Percentiles rank a stretch among this genome's conserved stretches.
Evolutionary conservation across 2,888 invertebrate genomes (phyloP).

Genomic region (Mythimna pallens): DNA sequence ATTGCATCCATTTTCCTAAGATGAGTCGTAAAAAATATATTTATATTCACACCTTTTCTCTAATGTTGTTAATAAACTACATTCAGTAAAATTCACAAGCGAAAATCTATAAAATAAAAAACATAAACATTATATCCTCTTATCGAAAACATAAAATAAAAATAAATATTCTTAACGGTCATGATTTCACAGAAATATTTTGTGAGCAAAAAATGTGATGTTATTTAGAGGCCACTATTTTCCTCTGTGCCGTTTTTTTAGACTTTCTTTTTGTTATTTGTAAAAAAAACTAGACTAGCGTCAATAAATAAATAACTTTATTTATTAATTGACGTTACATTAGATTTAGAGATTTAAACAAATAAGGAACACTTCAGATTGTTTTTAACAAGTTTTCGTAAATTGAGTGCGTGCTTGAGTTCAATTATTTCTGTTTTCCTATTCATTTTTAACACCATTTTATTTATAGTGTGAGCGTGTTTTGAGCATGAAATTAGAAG

Average conservation of each 20-base stretch:
- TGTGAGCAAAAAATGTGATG: not conserved
- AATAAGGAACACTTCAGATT: constrained; percentile 38
- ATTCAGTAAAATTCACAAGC: not conserved
- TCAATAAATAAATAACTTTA: constrained; percentile 1
- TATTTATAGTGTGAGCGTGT: constrained; percentile 21
- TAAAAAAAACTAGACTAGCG: not conserved
- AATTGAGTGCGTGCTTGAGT: constrained; percentile 38
- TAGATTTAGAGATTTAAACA: not conserved
- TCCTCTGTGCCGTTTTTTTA: not conserved
- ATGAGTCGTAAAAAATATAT: too few relatives aligned
- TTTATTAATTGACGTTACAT: constrained; percentile 3
- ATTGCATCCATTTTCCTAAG: too few relatives aligned
- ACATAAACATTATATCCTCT: not conserved
- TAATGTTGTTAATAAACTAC: not conserved
- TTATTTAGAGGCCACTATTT: not conserved
- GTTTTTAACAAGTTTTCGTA: constrained; percentile 33
- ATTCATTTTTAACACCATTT: constrained; percentile 42
- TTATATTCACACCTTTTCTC: not conserved
- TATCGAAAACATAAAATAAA: constrained; percentile 2
- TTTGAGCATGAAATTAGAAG: constrained; percentile 43
- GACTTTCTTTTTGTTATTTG: not conserved
- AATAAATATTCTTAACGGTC: constrained; percentile 5
- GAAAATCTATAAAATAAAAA: not conserved
- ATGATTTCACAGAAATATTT: constrained; percentile 23
- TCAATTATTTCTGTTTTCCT: constrained; percentile 44